These are phyloP conservation scores for Plestiodon gilberti DNA, from an alignment of 2,113 vertebrate genomes.

Conservation along the genomic window DNA sequence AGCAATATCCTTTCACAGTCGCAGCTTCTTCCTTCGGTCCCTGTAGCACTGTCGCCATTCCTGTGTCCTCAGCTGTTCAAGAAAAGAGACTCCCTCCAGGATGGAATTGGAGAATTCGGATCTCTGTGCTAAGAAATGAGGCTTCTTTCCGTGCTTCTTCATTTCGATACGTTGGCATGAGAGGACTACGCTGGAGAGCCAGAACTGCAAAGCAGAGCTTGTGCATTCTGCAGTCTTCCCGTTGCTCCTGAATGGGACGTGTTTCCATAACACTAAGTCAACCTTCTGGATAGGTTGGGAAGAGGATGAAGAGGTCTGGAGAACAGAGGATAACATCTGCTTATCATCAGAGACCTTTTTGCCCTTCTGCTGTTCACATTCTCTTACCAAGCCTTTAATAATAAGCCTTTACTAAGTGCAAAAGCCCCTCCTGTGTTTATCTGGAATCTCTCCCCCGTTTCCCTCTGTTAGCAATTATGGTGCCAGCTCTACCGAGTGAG, in stretches of 20 bases:
- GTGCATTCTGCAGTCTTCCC: background rate
- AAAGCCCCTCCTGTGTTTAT: conserved; percentile 2
- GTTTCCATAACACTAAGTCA: background rate
- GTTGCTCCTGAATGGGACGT: background rate
- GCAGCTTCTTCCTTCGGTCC: too few relatives aligned
- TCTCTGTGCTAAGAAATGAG: too few relatives aligned
- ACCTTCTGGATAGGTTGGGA: background rate
- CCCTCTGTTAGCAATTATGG: conserved; percentile 45
- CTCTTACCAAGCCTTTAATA: background rate
- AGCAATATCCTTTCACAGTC: too few relatives aligned
- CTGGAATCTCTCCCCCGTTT: conserved; percentile 33
- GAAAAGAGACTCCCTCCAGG: too few relatives aligned
- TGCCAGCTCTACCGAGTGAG: conserved; percentile 25
- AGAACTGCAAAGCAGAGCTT: background rate
- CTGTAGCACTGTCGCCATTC: too few relatives aligned
- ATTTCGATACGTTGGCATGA: too few relatives aligned
- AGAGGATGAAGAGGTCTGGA: background rate
- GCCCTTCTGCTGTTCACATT: background rate
- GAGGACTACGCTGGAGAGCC: too few relatives aligned
- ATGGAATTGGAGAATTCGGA: too few relatives aligned
- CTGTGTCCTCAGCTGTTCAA: too few relatives aligned
- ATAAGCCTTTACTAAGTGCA: conserved; percentile 15
- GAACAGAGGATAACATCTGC: background rate
- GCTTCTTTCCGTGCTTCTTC: too few relatives aligned
- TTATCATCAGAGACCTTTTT: background rate